phyloP scores from a whole-genome alignment of 2,888 invertebrate species.

The Periphyllus acericola region DNA sequence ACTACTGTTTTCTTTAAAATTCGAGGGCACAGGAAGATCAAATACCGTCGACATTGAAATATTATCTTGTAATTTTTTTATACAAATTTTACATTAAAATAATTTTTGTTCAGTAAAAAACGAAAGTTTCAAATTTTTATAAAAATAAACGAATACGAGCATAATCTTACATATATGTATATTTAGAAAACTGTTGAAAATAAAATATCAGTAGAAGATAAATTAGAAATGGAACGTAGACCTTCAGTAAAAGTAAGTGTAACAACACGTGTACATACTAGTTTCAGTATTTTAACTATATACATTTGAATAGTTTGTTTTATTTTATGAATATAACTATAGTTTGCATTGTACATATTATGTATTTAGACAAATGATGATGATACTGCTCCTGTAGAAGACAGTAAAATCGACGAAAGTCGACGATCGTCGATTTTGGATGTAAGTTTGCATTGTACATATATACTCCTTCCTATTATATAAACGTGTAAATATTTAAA shows the following conservation, averaged over 20 bases:
- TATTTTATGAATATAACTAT: constrained; percentile 29
- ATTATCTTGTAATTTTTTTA: too few species aligned
- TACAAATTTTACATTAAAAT: too few species aligned
- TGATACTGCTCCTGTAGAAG: constrained; percentile 4
- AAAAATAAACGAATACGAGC: not conserved
- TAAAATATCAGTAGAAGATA: constrained; percentile 12
- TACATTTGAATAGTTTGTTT: not conserved
- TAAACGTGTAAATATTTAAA: too few species aligned
- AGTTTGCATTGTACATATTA: constrained; percentile 55
- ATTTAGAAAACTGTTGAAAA: constrained; percentile 44
- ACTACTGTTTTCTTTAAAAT: too few species aligned
- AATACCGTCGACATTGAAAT: too few species aligned
- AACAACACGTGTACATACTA: not conserved
- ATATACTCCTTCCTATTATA: too few species aligned
- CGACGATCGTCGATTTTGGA: constrained; percentile 22
- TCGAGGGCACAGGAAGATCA: too few species aligned
- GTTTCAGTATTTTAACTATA: not conserved
- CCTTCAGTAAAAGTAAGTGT: constrained; percentile 37
- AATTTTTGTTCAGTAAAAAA: too few species aligned
- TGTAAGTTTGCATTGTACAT: constrained; percentile 31
- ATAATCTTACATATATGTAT: constrained; percentile 19
- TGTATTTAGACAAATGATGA: constrained; percentile 55
- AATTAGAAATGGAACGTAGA: constrained; percentile 15
- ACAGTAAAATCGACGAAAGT: constrained; percentile 12
- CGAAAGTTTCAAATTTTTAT: not conserved